Evolutionary conservation across 2,888 invertebrate species (phyloP).

Genomic region (Keiferia lycopersicella): DNA sequence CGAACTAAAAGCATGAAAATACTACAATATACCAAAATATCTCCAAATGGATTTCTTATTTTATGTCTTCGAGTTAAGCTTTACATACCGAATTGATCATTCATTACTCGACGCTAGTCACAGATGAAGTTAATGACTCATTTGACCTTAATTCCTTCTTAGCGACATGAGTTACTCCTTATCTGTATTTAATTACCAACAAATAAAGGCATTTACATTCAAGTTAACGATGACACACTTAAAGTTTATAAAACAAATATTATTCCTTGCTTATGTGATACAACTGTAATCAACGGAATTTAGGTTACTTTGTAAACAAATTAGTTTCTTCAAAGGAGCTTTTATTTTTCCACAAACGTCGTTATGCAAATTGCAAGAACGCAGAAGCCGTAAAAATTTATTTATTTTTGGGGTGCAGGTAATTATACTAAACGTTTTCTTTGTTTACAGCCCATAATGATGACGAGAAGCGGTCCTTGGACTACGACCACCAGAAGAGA

Average conservation of each 20-base stretch:
- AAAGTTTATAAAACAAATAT: constrained; percentile 3
- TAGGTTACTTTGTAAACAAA: constrained; percentile 27
- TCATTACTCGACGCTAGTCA: background rate
- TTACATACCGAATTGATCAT: no score
- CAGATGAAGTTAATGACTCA: background rate
- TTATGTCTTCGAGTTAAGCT: no score
- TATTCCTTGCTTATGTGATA: constrained; percentile 19
- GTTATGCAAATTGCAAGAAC: constrained; percentile 27
- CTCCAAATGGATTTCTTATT: no score
- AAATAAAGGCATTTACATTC: background rate
- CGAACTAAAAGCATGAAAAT: no score
- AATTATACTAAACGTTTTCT: constrained; percentile 28
- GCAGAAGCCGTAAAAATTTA: constrained; percentile 21
- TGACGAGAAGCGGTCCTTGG: constrained; percentile 86
- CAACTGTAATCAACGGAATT: constrained; percentile 21
- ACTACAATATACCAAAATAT: no score
- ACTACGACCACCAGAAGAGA: constrained; percentile 82
- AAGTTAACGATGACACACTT: background rate
- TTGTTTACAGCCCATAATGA: constrained; percentile 81
- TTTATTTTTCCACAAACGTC: constrained; percentile 28
- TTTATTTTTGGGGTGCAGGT: constrained; percentile 25
- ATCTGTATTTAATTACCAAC: background rate
- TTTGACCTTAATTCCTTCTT: constrained; percentile 6
- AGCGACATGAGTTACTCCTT: background rate
- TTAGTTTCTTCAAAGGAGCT: constrained; percentile 27